Evolutionary conservation across 2,113 vertebrate genomes (phyloP), one percentile per base, ranked within the genome.

Genomic region (Trinectes maculatus): DNA sequence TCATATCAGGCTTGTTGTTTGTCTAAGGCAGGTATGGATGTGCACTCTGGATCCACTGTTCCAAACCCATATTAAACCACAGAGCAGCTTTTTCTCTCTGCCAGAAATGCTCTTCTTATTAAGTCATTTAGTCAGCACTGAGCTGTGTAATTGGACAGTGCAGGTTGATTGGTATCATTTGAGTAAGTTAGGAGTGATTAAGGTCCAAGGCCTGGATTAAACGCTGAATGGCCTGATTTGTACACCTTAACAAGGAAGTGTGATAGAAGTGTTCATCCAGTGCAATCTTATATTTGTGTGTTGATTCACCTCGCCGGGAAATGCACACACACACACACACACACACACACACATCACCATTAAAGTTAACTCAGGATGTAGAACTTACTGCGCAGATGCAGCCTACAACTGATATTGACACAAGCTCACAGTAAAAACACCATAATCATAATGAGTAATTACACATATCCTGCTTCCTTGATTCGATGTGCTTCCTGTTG

Each of bases 41-140:
- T 64, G 52, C 55, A 62, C 57, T 67, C 39, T 67, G n/a, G n/a
- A n/a, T n/a, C n/a, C n/a, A n/a, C n/a, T n/a, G n/a, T n/a, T n/a
- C 68, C 71, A 74, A 83, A 73, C 57, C 54, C 63, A 84, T 70
- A 80, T 85, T 80, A 87, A 80, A 82, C 52, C 62, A 42, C 21
- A 11, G 54, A 62, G 55, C 68, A 47, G 62, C 44, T 43, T 44
- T n/a, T 74, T 65, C 39, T 74, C 43, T 12, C 69, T 70, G 70
- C 73, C 78, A 84, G 78, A 84, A 71, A 71, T 47, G 58, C 47
- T 49, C 74, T 72, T 81, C 61, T 72, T 72, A 69, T 83, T 71
- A 77, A 78, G 67, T 76, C 42, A 79, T 81, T 80, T 72, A 74
- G 57, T 62, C 75, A 74, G 70, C 78, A 67, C 40, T 72, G 77